These are phyloP conservation scores for Mastigias papua DNA, from an alignment of 30 jellyfish, hydroid and myxozoan species.

Conservation along the genomic window DNA sequence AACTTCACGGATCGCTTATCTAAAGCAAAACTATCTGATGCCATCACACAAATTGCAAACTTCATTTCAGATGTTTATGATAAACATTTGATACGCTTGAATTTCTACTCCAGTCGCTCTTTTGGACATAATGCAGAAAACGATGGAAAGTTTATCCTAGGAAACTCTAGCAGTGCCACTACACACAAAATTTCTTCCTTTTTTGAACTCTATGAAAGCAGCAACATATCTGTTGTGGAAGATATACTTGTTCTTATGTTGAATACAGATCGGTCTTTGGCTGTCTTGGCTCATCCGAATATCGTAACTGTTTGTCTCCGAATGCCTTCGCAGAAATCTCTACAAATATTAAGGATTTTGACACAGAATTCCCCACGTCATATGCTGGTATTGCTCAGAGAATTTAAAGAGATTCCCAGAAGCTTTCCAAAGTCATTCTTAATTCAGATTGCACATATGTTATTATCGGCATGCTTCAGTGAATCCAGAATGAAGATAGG, in stretches of 20 bases:
- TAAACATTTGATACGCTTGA: neutral
- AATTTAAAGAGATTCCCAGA: neutral
- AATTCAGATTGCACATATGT: slow-evolving; percentile 4
- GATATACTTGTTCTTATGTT: neutral
- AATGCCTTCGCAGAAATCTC: neutral
- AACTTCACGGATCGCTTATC: neutral
- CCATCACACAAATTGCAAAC: neutral
- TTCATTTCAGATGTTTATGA: neutral
- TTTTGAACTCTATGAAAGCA: slow-evolving; percentile 2
- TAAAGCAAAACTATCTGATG: neutral
- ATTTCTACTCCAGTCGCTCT: neutral
- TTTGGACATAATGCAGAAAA: neutral
- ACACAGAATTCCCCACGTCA: slow-evolving; percentile 22
- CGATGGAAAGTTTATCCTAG: neutral
- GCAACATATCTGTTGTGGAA: neutral
- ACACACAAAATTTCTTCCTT: slow-evolving; percentile 7
- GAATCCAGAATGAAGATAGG: slow-evolving; percentile 9
- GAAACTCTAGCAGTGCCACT: neutral
- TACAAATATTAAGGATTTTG: neutral
- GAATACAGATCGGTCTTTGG: neutral
- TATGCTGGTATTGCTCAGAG: neutral
- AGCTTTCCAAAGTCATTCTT: neutral
- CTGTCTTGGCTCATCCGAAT: neutral
- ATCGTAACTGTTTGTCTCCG: slow-evolving; percentile 8
- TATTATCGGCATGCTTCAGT: slow-evolving; percentile 7